Conservation (phyloP, 2,113 vertebrate genomes). For the Pelusios castaneus region DNA sequence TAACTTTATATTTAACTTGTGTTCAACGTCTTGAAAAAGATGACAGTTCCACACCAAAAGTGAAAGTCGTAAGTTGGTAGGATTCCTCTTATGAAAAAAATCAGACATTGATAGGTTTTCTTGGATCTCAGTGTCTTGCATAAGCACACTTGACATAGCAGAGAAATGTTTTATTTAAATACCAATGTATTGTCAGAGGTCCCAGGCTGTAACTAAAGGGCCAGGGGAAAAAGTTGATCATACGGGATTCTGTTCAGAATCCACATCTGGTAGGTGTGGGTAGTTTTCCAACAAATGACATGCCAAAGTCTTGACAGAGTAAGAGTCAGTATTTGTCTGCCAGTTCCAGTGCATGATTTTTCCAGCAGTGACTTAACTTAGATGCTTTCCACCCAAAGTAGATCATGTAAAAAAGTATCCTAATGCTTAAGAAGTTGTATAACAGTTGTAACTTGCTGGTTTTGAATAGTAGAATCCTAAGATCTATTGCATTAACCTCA, state of each 20-base stretch:
- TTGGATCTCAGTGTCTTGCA: not conserved
- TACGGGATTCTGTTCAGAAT: slow-evolving; percentile 48
- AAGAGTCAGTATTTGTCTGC: slow-evolving; percentile 55
- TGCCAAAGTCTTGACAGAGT: slow-evolving; percentile 61
- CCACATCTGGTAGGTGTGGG: slow-evolving; percentile 64
- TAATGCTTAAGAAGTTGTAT: not conserved
- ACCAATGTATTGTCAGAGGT: slow-evolving; percentile 31
- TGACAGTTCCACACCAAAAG: not conserved
- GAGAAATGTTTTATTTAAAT: not conserved
- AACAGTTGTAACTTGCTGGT: not conserved
- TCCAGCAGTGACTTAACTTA: slow-evolving; percentile 53
- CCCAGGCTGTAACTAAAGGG: slow-evolving; percentile 22
- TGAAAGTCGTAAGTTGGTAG: slow-evolving; percentile 7
- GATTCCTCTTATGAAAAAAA: not conserved
- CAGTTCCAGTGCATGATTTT: slow-evolving; percentile 66
- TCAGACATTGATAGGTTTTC: not conserved
- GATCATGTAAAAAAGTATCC: slow-evolving; percentile 27
- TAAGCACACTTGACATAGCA: slow-evolving; percentile 30
- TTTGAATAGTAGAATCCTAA: not conserved
- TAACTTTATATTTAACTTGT: not conserved
- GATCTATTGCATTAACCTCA: not conserved
- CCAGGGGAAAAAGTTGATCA: slow-evolving; percentile 24
- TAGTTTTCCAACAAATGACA: slow-evolving; percentile 42
- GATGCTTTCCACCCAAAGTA: slow-evolving; percentile 35
- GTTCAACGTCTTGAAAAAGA: not conserved